Evolutionary conservation across 2,113 vertebrate species (phyloP).

Genomic region (Xiphophorus hellerii): DNA sequence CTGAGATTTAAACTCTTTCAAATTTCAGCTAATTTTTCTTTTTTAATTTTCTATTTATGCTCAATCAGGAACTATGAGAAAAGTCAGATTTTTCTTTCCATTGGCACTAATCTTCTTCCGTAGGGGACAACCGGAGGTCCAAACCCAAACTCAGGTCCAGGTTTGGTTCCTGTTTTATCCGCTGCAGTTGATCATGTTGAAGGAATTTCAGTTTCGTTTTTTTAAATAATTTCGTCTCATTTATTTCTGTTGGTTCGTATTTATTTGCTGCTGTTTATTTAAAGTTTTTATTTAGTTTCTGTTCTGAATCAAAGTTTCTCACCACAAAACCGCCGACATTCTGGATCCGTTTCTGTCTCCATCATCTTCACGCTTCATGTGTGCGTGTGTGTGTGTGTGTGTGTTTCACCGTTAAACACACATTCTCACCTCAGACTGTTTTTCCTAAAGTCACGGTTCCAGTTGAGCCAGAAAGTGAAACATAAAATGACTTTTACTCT

Average conservation of each 20-base stretch:
- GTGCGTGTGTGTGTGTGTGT: not conserved
- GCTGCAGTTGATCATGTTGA: slow-evolving; percentile 7
- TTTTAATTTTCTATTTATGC: too few species aligned
- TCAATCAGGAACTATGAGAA: too few species aligned
- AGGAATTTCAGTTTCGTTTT: slow-evolving; percentile 21
- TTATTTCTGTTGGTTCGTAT: slow-evolving; percentile 38
- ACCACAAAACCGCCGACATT: too few species aligned
- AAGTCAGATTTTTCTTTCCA: too few species aligned
- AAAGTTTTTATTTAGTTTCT: not conserved
- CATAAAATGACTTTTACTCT: too few species aligned
- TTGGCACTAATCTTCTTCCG: too few species aligned
- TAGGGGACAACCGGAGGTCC: not conserved
- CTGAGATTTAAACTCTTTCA: too few species aligned
- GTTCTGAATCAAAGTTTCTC: not conserved
- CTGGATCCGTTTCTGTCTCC: too few species aligned
- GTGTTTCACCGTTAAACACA: not conserved
- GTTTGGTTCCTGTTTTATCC: slow-evolving; percentile 23
- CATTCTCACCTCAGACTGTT: slow-evolving; percentile 34
- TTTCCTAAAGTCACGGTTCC: too few species aligned
- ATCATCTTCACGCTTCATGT: too few species aligned
- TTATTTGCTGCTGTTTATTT: slow-evolving; percentile 33
- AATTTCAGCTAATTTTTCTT: too few species aligned
- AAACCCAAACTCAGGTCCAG: slow-evolving; percentile 29
- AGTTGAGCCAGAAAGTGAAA: too few species aligned
- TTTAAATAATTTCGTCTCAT: slow-evolving; percentile 2